Conservation (phyloP, 2,113 vertebrate species). For the Ellobius talpinus region DNA sequence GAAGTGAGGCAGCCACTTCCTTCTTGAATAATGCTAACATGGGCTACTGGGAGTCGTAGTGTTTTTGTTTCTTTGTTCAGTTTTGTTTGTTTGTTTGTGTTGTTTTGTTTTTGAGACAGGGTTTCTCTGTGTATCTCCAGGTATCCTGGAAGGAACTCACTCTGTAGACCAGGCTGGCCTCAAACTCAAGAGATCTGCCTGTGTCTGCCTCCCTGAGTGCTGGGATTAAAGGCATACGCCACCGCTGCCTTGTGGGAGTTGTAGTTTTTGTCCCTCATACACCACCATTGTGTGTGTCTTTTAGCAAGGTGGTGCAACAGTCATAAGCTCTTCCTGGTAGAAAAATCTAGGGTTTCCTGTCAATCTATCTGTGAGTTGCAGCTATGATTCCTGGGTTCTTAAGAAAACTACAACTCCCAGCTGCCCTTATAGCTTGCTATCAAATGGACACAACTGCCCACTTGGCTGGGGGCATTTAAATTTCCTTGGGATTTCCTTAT, state of each 20-base stretch:
- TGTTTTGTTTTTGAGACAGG: too few relatives aligned
- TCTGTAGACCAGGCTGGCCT: too few relatives aligned
- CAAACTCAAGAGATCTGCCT: too few relatives aligned
- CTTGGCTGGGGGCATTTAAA: background rate
- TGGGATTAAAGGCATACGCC: too few relatives aligned
- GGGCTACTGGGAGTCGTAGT: conserved; percentile 27
- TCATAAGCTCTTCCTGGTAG: background rate
- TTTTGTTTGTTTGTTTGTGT: too few relatives aligned
- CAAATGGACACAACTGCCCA: background rate
- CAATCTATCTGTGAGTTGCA: background rate
- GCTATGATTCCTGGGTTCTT: background rate
- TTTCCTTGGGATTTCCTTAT: background rate
- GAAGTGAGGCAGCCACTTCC: background rate
- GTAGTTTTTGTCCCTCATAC: background rate
- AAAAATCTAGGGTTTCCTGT: background rate
- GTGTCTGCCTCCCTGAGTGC: too few relatives aligned
- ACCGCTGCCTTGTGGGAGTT: conserved; percentile 13
- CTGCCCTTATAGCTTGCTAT: background rate
- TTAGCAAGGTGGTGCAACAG: background rate
- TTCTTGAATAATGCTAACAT: background rate
- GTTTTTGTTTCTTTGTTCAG: background rate
- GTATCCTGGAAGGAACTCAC: too few relatives aligned
- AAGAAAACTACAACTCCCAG: conserved; percentile 42
- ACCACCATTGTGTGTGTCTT: fast-evolving
- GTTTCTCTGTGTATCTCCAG: too few relatives aligned